phyloP scores from a whole-genome alignment of 2,797 vertebrate genomes.

The Melanotaenia maccullochi region DNA sequence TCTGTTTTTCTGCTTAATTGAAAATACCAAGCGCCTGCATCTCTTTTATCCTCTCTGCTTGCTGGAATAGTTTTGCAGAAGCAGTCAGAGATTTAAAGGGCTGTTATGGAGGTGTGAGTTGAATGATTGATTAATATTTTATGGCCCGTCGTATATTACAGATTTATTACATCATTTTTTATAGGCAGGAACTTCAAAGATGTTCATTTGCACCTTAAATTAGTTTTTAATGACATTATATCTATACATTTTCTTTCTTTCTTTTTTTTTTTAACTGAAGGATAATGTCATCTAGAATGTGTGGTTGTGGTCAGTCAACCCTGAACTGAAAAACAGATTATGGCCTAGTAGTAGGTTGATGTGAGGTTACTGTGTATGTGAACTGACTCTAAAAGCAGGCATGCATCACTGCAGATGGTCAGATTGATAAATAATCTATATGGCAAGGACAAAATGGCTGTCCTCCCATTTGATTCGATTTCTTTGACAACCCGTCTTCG shows the following conservation, averaged over 20 bases:
- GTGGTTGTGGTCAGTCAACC: slow-evolving; percentile 62
- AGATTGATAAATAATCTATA: slow-evolving; percentile 83
- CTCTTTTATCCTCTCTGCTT: slow-evolving; percentile 58
- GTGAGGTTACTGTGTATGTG: slow-evolving; percentile 73
- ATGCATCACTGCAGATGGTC: slow-evolving; percentile 72
- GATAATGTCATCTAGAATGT: slow-evolving; percentile 50
- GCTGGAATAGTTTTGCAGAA: slow-evolving; percentile 37
- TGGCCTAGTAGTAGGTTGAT: slow-evolving; percentile 69
- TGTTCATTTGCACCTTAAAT: slow-evolving; percentile 32
- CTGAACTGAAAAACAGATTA: slow-evolving; percentile 69
- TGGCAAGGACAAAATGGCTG: slow-evolving; percentile 77
- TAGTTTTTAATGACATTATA: slow-evolving; percentile 29
- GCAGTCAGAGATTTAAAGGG: slow-evolving; percentile 44
- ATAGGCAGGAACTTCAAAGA: slow-evolving; percentile 8
- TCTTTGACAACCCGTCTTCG: slow-evolving; percentile 69
- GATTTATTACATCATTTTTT: slow-evolving; percentile 50
- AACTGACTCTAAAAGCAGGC: slow-evolving; percentile 75
- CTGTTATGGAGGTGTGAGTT: slow-evolving; percentile 41
- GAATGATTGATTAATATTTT: slow-evolving; percentile 65
- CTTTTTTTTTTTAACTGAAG: slow-evolving; percentile 16
- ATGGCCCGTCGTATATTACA: slow-evolving; percentile 43
- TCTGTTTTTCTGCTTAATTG: slow-evolving; percentile 46
- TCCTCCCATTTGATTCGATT: slow-evolving; percentile 76
- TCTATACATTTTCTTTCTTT: not conserved
- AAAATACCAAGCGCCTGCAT: slow-evolving; percentile 43